These are phyloP conservation scores for Clarias platycephalus DNA, from an alignment of 2,797 vertebrate genomes.

Conservation along the genomic window DNA sequence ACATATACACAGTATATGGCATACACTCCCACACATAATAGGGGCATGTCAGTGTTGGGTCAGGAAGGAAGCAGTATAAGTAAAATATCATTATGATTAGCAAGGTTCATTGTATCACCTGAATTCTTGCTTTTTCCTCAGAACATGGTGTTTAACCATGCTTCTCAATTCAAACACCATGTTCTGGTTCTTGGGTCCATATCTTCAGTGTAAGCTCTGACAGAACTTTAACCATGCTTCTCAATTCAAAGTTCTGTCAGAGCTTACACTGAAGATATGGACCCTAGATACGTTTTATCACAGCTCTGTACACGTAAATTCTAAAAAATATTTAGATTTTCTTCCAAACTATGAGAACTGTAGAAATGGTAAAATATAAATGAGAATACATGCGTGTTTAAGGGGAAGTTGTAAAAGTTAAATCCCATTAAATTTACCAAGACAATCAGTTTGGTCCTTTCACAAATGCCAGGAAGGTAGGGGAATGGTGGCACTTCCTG, in stretches of 20 bases:
- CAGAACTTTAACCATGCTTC: not conserved
- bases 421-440: constrained; percentile 73
- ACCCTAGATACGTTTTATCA: not conserved
- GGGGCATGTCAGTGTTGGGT: constrained; percentile 18
- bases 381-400: not conserved
- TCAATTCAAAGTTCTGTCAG: not conserved
- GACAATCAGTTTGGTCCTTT: constrained; percentile 88
- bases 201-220: not conserved
- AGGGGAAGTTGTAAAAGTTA: not conserved
- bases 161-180: no score
- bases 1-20: not conserved
- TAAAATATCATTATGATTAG: constrained; percentile 58
- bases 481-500: constrained; percentile 83
- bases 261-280: not conserved
- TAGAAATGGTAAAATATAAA: not conserved
- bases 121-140: constrained; percentile 52
- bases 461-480: constrained; percentile 88
- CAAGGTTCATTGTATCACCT: constrained; percentile 40
- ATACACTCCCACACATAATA: not conserved
- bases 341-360: not conserved
- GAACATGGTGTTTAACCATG: constrained; percentile 35
- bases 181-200: not conserved
- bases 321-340: not conserved
- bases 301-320: not conserved
- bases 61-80: constrained; percentile 35